phyloP scores from a whole-genome alignment of 2,888 invertebrate genomes.

The Macroteleia sp. region DNA sequence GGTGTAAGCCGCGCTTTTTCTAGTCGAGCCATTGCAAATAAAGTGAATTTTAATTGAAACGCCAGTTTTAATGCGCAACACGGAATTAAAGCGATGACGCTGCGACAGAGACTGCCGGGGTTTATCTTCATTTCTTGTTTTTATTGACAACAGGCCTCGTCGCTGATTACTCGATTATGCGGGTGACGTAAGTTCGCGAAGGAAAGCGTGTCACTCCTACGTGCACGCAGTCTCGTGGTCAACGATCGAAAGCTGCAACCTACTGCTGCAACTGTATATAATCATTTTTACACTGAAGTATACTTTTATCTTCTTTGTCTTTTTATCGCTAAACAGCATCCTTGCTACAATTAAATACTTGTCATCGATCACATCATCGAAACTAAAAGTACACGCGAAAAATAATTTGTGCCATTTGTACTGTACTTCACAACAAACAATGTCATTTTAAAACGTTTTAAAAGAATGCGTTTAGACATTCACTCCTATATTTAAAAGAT shows the following conservation, averaged over 20 bases:
- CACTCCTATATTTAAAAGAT: no score
- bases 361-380: no score
- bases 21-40: conserved; percentile 3
- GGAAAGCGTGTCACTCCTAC: conserved; percentile 60
- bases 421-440: no score
- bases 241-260: conserved; percentile 43
- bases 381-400: no score
- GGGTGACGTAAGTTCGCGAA: conserved; percentile 46
- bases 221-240: conserved; percentile 41
- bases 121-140: conserved; percentile 23
- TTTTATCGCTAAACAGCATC: no score
- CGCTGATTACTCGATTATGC: conserved; percentile 44
- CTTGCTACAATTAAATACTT: no score
- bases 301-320: no score
- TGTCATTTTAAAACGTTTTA: no score
- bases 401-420: no score
- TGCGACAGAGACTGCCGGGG: background rate
- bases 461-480: no score
- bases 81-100: conserved; percentile 5
- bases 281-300: no score
- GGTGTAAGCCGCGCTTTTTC: conserved; percentile 14
- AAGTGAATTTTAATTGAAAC: conserved; percentile 37
- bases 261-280: no score
- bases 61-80: conserved; percentile 7
- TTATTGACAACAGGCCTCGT: conserved; percentile 20